A percentile compares a stretch with the other conserved stretches of the same genome.
phyloP scores from a whole-genome alignment of 2,888 invertebrate genomes.

The Athetis lepigone region DNA sequence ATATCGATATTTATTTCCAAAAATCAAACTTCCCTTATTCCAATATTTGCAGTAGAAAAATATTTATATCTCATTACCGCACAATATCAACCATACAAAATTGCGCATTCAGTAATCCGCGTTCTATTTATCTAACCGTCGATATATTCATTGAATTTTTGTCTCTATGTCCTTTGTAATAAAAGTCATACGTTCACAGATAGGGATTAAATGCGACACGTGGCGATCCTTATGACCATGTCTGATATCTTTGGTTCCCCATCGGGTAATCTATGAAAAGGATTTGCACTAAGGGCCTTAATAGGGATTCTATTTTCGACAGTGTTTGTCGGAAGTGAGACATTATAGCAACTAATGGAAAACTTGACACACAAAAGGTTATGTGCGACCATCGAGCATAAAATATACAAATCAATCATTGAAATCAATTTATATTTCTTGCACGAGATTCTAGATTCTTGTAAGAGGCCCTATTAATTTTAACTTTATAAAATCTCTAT shows the following conservation, averaged over 20 bases:
- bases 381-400: no score
- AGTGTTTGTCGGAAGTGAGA: no score
- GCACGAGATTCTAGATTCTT: no score
- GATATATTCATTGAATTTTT: conserved; percentile 25
- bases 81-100: conserved; percentile 31
- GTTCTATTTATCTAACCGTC: conserved; percentile 4
- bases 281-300: conserved; percentile 12
- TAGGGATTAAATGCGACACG: conserved; percentile 45
- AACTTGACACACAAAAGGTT: no score
- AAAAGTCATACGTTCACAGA: conserved; percentile 17
- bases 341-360: no score
- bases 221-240: conserved; percentile 36
- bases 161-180: conserved; percentile 18
- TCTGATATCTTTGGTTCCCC: conserved; percentile 19
- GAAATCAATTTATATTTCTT: no score
- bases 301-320: no score
- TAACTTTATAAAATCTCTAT: no score
- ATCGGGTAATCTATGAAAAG: neutral
- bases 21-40: neutral
- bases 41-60: conserved; percentile 3
- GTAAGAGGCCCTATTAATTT: no score
- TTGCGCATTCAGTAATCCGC: conserved; percentile 36
- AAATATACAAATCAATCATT: no score
- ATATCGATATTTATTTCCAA: conserved; percentile 1
- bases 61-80: conserved; percentile 13